These are phyloP conservation scores for Limenitis camilla DNA, from an alignment of 2,888 invertebrate genomes.

Conservation along the genomic window DNA sequence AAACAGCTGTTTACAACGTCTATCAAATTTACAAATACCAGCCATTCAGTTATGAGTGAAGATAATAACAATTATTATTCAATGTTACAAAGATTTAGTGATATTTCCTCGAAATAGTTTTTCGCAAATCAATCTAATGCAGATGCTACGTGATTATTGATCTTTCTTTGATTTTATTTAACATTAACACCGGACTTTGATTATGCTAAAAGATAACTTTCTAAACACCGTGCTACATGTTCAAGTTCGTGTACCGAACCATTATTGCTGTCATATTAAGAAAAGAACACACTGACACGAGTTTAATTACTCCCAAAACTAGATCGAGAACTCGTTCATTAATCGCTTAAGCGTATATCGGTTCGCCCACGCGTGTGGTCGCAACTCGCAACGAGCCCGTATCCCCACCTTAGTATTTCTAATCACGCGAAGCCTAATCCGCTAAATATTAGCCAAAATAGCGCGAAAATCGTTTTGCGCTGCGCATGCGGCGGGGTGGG, in stretches of 20 bases:
- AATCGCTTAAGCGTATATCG: constrained; percentile 48
- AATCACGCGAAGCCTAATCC: constrained; percentile 68
- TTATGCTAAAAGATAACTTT: too few relatives aligned
- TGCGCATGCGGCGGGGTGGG: constrained; percentile 61
- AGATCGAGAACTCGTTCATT: constrained; percentile 43
- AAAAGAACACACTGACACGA: constrained; percentile 21
- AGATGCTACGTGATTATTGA: background rate
- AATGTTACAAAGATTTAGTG: background rate
- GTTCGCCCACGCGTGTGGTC: constrained; percentile 54
- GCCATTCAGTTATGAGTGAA: constrained; percentile 12
- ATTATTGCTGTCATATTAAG: constrained; percentile 13
- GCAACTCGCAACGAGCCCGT: constrained; percentile 28
- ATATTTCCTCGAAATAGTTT: background rate
- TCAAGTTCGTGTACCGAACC: constrained; percentile 1
- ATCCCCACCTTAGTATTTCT: constrained; percentile 41
- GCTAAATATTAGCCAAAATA: constrained; percentile 73
- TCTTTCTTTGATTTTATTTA: background rate
- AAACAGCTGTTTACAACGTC: constrained; percentile 33
- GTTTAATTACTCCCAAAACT: constrained; percentile 41
- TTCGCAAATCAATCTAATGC: background rate
- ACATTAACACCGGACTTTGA: too few relatives aligned
- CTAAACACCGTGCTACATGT: background rate
- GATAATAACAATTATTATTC: constrained; percentile 5
- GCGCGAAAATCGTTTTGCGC: constrained; percentile 70
- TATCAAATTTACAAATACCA: constrained; percentile 23